A percentile compares a stretch with the other conserved stretches of the same genome.
Evolutionary conservation across 2,113 vertebrate genomes (phyloP).

Genomic region (Sebastes fasciatus): DNA sequence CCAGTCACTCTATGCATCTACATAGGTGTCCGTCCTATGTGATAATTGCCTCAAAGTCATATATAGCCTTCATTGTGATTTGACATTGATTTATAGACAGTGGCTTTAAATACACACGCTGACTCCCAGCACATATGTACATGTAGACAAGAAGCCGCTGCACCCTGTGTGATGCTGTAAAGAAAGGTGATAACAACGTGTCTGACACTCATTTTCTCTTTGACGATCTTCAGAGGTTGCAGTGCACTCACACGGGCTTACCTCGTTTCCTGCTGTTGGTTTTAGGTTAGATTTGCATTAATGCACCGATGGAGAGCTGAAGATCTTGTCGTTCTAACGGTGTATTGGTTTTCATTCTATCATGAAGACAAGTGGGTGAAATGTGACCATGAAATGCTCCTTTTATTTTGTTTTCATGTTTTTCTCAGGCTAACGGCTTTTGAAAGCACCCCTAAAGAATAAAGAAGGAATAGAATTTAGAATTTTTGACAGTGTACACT

Average conservation of each 20-base stretch:
- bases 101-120: conserved; percentile 24
- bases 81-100: conserved; percentile 60
- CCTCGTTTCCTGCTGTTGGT: conserved; percentile 11
- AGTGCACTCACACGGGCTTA: background rate
- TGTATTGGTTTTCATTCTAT: no score
- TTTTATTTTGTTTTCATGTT: no score
- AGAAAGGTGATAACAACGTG: conserved; percentile 64
- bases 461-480: no score
- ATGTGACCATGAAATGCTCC: no score
- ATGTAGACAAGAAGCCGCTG: conserved; percentile 11
- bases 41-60: conserved; percentile 70
- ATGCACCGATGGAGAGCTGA: no score
- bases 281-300: background rate
- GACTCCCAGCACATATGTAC: background rate
- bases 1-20: conserved; percentile 33
- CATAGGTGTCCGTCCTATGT: conserved; percentile 38
- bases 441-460: no score
- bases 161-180: conserved; percentile 23
- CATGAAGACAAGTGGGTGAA: no score
- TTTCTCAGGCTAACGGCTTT: no score
- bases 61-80: conserved; percentile 39
- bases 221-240: conserved; percentile 36
- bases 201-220: conserved; percentile 61
- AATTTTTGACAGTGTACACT: no score
- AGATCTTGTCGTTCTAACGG: no score